Percentiles rank a stretch among this genome's conserved stretches.
Evolutionary conservation across 2,113 vertebrate species (phyloP).

Genomic region (Pachypanchax playfairii): DNA sequence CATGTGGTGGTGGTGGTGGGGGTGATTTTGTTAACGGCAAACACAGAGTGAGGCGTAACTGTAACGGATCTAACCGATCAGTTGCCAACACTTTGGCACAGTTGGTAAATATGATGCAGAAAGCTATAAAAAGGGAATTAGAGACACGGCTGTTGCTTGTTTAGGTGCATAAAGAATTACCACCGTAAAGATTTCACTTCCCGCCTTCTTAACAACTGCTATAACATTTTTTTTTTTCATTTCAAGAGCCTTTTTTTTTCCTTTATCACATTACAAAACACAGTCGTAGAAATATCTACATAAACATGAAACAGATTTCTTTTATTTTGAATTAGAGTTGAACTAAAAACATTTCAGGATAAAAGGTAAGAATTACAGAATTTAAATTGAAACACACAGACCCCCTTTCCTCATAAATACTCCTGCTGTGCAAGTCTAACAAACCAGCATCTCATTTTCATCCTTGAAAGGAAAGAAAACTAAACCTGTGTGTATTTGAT

Average conservation of each 20-base stretch:
- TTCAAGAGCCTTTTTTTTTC: not conserved
- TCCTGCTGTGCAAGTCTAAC: too few relatives aligned
- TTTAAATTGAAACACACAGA: too few relatives aligned
- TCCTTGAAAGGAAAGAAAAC: too few relatives aligned
- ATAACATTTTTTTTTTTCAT: not conserved
- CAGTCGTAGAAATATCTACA: not conserved
- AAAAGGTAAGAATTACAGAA: too few relatives aligned
- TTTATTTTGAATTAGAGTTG: too few relatives aligned
- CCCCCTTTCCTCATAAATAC: too few relatives aligned
- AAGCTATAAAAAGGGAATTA: not conserved
- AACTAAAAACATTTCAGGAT: too few relatives aligned
- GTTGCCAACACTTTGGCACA: not conserved
- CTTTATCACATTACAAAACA: not conserved
- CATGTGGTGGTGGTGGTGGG: not conserved
- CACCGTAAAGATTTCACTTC: not conserved
- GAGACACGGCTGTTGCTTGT: not conserved
- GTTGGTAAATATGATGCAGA: constrained; percentile 1
- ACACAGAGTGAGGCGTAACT: not conserved
- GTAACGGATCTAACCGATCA: constrained; percentile 2
- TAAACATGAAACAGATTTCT: too few relatives aligned
- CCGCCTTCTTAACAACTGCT: not conserved
- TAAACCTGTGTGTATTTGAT: too few relatives aligned
- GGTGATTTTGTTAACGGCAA: constrained; percentile 28
- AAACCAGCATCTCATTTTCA: too few relatives aligned
- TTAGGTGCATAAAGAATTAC: not conserved